Evolutionary conservation across 1,140 invertebrate genomes (phyloP), one percentile per base, ranked within the genome.

Genomic region (Cydia splendana): DNA sequence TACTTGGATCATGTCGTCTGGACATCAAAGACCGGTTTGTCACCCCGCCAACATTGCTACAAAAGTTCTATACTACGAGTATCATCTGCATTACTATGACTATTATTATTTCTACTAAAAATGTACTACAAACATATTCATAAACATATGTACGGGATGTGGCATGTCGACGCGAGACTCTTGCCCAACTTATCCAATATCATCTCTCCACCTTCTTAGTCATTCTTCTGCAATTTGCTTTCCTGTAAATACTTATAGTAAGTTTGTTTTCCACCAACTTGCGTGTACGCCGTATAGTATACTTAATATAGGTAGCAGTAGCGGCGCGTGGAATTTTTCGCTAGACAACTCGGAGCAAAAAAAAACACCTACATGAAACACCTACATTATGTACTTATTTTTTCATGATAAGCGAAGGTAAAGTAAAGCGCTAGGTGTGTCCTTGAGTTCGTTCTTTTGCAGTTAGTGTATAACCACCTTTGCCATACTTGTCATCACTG

Each of bases 41-140:
- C 13, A 45, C 53, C 6, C 2, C 75, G 15, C 53, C 57, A 10
- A 75, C 53, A 1, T 5, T 65, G 5, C 24, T 28, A 4, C 74
- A 75, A 62, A 75, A 75, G 53, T 12, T 38, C 9, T 65, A 42
- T 15, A 65, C 75, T 4, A n/a, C n/a, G n/a, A n/a, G n/a, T n/a
- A 18, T 75, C 15, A n/a, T 48, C 38, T 75, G 38, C 24, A 9
- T 28, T 0, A 45, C 38, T 20, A 20, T n/a, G 6, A 42, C 30
- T 2, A 38, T 45, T 4, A 15, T 65, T 42, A 24, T 24, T 24
- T 18, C 13, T 13, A n/a, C 62, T 65, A 34, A 30, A 0, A 24
- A 65, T 38, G 0, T 24, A 0, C n/a, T n/a, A 18, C 57, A 20
- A 38, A n/a, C 28, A 30, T 75, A 57, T 10, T 20, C 24, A 65